phyloP scores from a whole-genome alignment of 2,888 invertebrate genomes.

The Choreutis nemorana region DNA sequence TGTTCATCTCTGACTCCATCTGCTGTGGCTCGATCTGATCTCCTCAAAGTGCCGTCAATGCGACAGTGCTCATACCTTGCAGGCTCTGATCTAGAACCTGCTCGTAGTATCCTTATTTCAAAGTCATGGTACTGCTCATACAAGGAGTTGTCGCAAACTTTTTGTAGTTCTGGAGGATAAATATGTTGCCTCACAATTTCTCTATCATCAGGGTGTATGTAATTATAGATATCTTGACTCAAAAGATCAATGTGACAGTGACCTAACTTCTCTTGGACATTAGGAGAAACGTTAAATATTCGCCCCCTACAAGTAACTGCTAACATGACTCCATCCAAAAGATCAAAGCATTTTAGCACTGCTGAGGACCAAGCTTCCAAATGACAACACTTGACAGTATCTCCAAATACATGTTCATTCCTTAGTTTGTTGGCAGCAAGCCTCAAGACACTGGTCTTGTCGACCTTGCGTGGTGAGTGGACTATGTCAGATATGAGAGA shows the following conservation, averaged over 20 bases:
- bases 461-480: constrained; percentile 82
- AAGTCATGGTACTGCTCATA: constrained; percentile 64
- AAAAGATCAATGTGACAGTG: constrained; percentile 89
- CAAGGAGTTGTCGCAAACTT: constrained; percentile 27
- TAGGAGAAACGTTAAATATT: constrained; percentile 85
- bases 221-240: constrained; percentile 86
- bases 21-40: constrained; percentile 66
- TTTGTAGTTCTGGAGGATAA: constrained; percentile 60
- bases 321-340: constrained; percentile 81
- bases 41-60: constrained; percentile 71
- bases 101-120: constrained; percentile 68
- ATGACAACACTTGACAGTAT: constrained; percentile 54
- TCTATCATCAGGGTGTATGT: constrained; percentile 86
- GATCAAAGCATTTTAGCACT: constrained; percentile 70
- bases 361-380: constrained; percentile 61
- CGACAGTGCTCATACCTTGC: constrained; percentile 75
- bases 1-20: constrained; percentile 58
- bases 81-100: constrained; percentile 76
- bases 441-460: constrained; percentile 90
- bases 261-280: constrained; percentile 84
- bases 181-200: constrained; percentile 75
- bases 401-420: constrained; percentile 75
- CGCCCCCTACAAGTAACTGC: constrained; percentile 82
- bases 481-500: constrained; percentile 85
- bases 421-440: constrained; percentile 87